Evolutionary conservation across 2,113 vertebrate species (phyloP), one percentile per base, ranked within the genome.

Genomic region (Coregonus clupeaformis): DNA sequence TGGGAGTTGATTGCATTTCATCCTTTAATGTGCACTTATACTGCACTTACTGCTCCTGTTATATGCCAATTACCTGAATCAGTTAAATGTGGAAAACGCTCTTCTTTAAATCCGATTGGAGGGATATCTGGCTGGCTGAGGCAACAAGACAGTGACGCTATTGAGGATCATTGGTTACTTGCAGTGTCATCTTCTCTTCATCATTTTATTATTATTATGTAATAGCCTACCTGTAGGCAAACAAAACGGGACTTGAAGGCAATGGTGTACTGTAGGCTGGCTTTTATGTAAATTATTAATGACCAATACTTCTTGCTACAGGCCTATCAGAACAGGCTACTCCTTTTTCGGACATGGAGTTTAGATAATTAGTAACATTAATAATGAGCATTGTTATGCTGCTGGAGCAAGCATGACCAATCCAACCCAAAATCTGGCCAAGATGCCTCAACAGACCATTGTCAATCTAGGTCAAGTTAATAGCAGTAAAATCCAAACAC

Each of bases 31-130:
- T 36, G 45, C 57, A 36, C 59, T 68, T 29, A 42, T 42, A 6
- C 80, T 85, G 85, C 82, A 84, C 47, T 71, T 66, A 80, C 36
- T 75, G 69, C 66, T 80, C 65, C 69, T 16, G 45, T 80, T 18
- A 2, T 36, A 59, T 27, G 70, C 52, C 77, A 72, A 75, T 80
- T 32, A 80, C 78, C 30, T 80, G 71, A 73, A 67, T 42, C 1
- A 4, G 66, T 75, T 32, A 73, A 85, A 76, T 57, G n/a, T 14
- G 65, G 57, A 36, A 63, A 79, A 79, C 82, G 79, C 69, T 24
- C 2, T 71, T 24, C 36, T 29, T 63, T 42, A 24, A 1, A 65
- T 65, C 63, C 2, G 16, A 25, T 25, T 25, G 14, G 63, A 27
- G 13, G 4, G 63, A 65, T 14, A 64, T 25, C 24, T 29, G 25